Evolutionary conservation across 2,113 vertebrate species (phyloP), one percentile per base, ranked within the genome.

Genomic region (Calyptomena viridis): DNA sequence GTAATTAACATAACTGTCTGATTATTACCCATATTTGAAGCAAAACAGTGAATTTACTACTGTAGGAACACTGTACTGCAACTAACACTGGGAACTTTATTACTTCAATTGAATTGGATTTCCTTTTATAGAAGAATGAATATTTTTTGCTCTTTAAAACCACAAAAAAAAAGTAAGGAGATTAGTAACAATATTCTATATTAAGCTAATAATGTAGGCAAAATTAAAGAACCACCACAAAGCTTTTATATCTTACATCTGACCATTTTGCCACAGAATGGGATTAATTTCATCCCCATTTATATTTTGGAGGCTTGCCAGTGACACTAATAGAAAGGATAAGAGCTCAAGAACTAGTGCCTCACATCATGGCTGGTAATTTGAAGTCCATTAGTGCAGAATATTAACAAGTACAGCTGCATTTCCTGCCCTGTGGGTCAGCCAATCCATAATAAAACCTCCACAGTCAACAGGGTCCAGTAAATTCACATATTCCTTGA

Each of bases 271-370:
- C 74, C 74, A 62, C 67, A 85, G 67, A 91, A 80, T 8, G 30
- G 84, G 84, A 94, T 89, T 85, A 7, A 83, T 93, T 89, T 79
- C 75, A 82, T 44, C 55, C 40, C 78, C 74, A 80, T 85, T 83
- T 87, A 66, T 91, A 30, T 44, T 71, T 35, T 95, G 84, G 84
- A 93, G 75, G 27, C 30, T 35, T 88, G 89, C 91, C 84, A 94
- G 16, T 2, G 66, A 58, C 46, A 66, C 55, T 35, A 50, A 89
- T 13, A 89, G 74, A 60, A 93, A 62, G 66, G 74, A 33, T 87
- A 79, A 85, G 71, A 90, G 85, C 85, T 77, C 69, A 56, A 53
- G 31, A 72, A 77, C 74, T 47, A 47, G 74, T 39, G 44, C 47
- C 71, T 90, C 67, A 3, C 49, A 68, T 56, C 64, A 72, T 5